Percentiles rank a stretch among this genome's conserved stretches.
These are phyloP conservation scores for Siniperca undulata DNA, from an alignment of 2,797 vertebrate genomes.

Conservation along the genomic window DNA sequence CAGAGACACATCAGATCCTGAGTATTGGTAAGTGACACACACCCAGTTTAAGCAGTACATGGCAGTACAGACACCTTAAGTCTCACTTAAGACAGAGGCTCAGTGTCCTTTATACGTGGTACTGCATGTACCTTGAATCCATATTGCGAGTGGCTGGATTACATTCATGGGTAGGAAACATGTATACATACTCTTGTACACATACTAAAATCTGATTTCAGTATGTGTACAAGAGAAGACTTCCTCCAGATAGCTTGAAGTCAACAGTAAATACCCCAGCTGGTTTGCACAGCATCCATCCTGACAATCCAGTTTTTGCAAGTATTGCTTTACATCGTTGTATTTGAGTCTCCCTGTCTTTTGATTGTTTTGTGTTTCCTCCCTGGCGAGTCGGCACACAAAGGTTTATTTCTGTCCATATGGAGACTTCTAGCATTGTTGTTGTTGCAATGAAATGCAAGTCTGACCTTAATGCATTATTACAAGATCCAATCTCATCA, in stretches of 20 bases:
- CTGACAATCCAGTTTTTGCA: conserved; percentile 33
- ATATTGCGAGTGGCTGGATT: not conserved
- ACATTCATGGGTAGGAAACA: conserved; percentile 6
- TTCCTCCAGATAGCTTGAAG: conserved; percentile 20
- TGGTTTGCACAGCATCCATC: conserved; percentile 11
- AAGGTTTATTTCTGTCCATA: conserved; percentile 8
- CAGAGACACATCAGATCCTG: not conserved
- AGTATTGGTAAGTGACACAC: not conserved
- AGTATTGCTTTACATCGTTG: not conserved
- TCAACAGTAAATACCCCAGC: conserved; percentile 13
- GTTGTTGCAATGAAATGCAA: not conserved
- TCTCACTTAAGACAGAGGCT: not conserved
- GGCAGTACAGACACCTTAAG: not conserved
- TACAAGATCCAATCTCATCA: not conserved
- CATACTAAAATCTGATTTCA: conserved; percentile 26
- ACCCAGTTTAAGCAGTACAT: not conserved
- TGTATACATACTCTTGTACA: not conserved
- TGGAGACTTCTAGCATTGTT: not conserved
- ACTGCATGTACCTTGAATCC: not conserved
- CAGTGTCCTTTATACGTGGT: not conserved
- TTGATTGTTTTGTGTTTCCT: conserved; percentile 33
- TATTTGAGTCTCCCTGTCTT: conserved; percentile 1
- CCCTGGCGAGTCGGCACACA: conserved; percentile 3
- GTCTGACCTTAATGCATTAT: not conserved
- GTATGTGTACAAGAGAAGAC: not conserved